Percentiles rank a stretch among this genome's conserved stretches.
Evolutionary conservation across 2,888 invertebrate genomes (phyloP).

Genomic region (Erebia epiphron): DNA sequence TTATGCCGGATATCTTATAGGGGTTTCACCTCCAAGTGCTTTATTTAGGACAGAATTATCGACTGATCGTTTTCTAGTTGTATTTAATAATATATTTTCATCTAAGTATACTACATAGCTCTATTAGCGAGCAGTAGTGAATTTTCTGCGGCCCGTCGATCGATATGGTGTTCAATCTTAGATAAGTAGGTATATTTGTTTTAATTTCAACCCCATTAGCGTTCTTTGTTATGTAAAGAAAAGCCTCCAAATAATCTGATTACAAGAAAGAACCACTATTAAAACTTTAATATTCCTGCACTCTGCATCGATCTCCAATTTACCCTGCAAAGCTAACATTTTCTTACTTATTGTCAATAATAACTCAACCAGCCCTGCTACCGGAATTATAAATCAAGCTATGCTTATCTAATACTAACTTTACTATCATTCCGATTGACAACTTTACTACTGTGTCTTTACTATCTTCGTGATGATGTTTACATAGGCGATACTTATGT

Average conservation of each 20-base stretch:
- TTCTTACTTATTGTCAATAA: constrained; percentile 11
- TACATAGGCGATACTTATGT: constrained; percentile 47
- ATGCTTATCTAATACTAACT: constrained; percentile 31
- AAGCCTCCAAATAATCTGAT: too few species aligned
- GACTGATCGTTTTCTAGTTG: background rate
- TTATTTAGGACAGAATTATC: background rate
- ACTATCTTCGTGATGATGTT: constrained; percentile 35
- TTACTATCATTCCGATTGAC: constrained; percentile 16
- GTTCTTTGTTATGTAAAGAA: too few species aligned
- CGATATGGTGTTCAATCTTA: background rate
- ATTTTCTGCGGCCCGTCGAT: background rate
- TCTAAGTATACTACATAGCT: background rate
- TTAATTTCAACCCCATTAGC: too few species aligned
- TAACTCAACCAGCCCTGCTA: constrained; percentile 25
- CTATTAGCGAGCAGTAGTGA: background rate
- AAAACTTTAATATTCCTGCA: background rate
- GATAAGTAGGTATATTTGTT: background rate
- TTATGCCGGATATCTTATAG: background rate
- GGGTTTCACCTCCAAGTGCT: background rate
- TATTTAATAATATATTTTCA: too few species aligned
- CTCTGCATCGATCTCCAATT: background rate
- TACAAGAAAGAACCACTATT: too few species aligned
- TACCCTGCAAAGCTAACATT: background rate
- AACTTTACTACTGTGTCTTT: constrained; percentile 25
- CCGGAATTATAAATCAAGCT: constrained; percentile 38